Base-by-base conservation (phyloP, 2,888 invertebrate genomes). In the Lasius platythorax region DNA sequence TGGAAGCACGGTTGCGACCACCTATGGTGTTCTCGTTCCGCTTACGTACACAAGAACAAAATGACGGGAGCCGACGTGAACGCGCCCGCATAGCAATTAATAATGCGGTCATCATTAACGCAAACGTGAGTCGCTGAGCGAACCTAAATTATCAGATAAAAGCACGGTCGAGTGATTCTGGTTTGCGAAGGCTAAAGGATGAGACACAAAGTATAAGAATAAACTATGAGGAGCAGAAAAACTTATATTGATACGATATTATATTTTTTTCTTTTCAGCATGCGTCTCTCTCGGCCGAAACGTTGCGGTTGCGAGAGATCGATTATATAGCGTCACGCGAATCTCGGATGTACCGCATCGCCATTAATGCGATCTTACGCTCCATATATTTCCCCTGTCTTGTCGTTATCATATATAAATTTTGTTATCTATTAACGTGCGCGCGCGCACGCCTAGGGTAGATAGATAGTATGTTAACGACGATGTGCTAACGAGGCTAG, bases 401-500 rank as follows among this genome's bases (percentile, higher is more conserved):
- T 33, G 67, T 33, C 76, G 63, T 76, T 76, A 82, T 87, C 83
- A n/a, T 53, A 66, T 63, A 78, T 82, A 83, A 88, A 90, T 85
- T 81, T 85, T 74, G 67, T 87, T 82, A 86, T 82, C 78, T 81
- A 64, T 76, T 76, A 78, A 81, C 3, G 73, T 33, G 18, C 11
- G 75, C 33, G 53, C 33, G 61, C 73, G 46, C 33, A 23, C 58
- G 43, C 43, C 43, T 15, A 46, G 43, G 61, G 37, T 33, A 23
- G 33, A 63, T 33, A 23, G 33, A 63, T 37, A 43, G 18, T 46
- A 64, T 67, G 23, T 50, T 56, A 82, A 83, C 56, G 83, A 50
- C 64, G 82, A 82, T 37, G 85, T 70, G 86, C 82, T 87, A 90
- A 90, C 74, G 84, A 88, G 86, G 73, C 63, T 74, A 37, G 67